Conservation (phyloP, 2,797 vertebrate genomes). For the Rhinophrynus dorsalis region DNA sequence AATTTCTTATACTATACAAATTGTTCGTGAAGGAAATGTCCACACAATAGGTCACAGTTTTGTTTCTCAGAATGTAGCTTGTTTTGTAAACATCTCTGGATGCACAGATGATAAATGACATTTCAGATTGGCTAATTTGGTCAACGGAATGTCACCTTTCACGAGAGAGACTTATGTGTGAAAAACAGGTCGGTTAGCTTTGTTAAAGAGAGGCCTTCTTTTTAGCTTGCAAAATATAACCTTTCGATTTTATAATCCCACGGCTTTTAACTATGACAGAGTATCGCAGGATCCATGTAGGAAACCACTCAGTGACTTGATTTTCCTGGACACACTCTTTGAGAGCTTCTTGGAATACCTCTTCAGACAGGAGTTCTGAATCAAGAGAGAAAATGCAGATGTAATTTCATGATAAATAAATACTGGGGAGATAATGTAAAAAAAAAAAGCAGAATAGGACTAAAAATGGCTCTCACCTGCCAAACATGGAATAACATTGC, state of each 20-base stretch:
- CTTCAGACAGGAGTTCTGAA: slow-evolving; percentile 87
- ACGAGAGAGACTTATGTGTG: slow-evolving; percentile 36
- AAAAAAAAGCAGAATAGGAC: not conserved
- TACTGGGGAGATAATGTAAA: no score
- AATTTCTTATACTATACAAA: no score
- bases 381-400: slow-evolving; percentile 41
- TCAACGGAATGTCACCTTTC: slow-evolving; percentile 4
- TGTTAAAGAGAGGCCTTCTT: slow-evolving; percentile 69
- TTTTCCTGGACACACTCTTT: slow-evolving; percentile 77
- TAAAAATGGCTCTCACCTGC: no score
- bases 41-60: not conserved
- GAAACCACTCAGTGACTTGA: slow-evolving; percentile 78
- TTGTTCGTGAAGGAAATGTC: no score
- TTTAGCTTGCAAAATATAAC: slow-evolving; percentile 90
- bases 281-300: slow-evolving; percentile 95
- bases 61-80: not conserved
- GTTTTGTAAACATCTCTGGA: slow-evolving; percentile 11
- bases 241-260: slow-evolving; percentile 98
- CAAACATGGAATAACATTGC: no score
- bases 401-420: no score
- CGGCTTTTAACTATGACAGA: slow-evolving; percentile 96
- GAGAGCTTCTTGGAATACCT: slow-evolving; percentile 84
- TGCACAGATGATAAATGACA: no score
- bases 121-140: not conserved
- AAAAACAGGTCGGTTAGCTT: slow-evolving; percentile 43